Base-by-base conservation (phyloP, 1,140 invertebrate species). In the Paraescarpia echinospica region DNA sequence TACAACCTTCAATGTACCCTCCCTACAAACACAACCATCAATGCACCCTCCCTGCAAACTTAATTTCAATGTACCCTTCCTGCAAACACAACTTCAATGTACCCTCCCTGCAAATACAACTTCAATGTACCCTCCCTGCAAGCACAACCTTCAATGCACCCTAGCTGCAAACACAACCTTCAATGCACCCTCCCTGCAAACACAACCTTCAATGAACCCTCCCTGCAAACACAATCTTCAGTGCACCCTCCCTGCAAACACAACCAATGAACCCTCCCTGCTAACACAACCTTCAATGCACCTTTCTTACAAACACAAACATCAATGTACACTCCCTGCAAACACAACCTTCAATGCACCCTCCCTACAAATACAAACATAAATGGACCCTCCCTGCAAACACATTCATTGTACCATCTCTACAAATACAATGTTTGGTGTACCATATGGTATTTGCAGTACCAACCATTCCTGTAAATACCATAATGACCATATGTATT, bases 141-240 rank as follows among this genome's bases (percentile, higher is more conserved):
- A 77, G 22, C 27, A 77, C 89, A 59, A 94, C 92, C 93, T 98
- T 98, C 91, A 99, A 97, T 59, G 98, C 97, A 1, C 98, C 97
- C 94, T 31, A 12, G 2, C 97, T 97, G 94, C 91, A 95, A 95
- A 92, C 93, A 48, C 14, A 18, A 90, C 18, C n/a, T 90, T 92
- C 90, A 93, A 31, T 34, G 33, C 59, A 35, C 91, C 35, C 14
- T 35, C 59, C 22, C 77, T 89, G 90, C 4, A 90, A 6, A 31
- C 31, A 59, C 18, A 4, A 89, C 6, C 35, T 34, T 92, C 89
- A 92, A 41, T 33, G 33, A 91, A 90, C 89, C 88, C 59, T 92
- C 92, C 89, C 59, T 91, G 92, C 0, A 90, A 12, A 27, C 33
- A 59, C 22, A 48, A 31, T 22, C 89, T 91, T 93, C 41, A 92